phyloP scores from a whole-genome alignment of 2,888 invertebrate genomes.

The Silvanus unidentatus region DNA sequence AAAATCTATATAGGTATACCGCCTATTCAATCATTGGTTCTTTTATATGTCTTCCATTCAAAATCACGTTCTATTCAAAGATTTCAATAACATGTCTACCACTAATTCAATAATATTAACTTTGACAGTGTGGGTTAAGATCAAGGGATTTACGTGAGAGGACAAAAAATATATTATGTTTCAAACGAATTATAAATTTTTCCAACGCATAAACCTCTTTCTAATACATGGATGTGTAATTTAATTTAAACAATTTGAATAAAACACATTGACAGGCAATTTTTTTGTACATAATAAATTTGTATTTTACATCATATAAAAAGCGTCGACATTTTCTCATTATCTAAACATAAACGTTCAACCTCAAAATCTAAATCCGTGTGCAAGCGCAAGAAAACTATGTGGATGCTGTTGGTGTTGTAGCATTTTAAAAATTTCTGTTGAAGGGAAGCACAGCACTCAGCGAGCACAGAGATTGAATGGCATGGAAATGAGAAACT shows the following conservation, averaged over 20 bases:
- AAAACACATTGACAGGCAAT: too few relatives aligned
- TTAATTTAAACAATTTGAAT: too few relatives aligned
- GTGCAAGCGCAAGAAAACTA: conserved; percentile 4
- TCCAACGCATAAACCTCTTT: too few relatives aligned
- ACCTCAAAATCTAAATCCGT: conserved; percentile 14
- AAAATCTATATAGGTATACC: too few relatives aligned
- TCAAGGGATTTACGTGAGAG: background rate
- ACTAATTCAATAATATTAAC: conserved; percentile 25
- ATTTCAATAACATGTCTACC: conserved; percentile 23
- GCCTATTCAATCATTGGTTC: conserved; percentile 31
- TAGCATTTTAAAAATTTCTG: too few relatives aligned
- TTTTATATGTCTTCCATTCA: conserved; percentile 32
- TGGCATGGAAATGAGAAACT: conserved; percentile 37
- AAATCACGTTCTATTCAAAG: conserved; percentile 34
- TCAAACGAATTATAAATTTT: too few relatives aligned
- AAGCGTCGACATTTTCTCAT: conserved; percentile 7
- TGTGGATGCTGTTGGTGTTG: too few relatives aligned
- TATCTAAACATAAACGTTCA: conserved; percentile 10
- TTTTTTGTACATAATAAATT: conserved; percentile 2
- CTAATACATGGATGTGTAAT: too few relatives aligned
- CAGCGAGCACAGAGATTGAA: conserved; percentile 29
- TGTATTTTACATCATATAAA: conserved; percentile 2
- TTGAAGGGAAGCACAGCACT: too few relatives aligned
- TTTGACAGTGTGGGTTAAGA: conserved; percentile 5
- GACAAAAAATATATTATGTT: too few relatives aligned